Base-by-base conservation (phyloP, 37 sponge, comb jelly and placozoan genomes). In the Ephydatia muelleri region DNA sequence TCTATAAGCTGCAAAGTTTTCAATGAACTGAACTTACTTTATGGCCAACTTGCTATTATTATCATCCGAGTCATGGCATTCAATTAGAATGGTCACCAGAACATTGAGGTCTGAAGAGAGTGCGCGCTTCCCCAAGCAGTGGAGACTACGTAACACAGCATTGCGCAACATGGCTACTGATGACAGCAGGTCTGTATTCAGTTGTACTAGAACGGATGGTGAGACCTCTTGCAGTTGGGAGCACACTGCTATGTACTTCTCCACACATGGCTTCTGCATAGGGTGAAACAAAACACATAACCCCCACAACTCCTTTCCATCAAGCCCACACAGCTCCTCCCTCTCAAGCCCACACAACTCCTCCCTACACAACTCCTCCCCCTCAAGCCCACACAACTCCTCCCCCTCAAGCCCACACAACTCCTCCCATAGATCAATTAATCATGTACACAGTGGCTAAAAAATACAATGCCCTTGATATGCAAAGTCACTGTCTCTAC, bases 41-140 rank as follows among this genome's bases (percentile, higher is more conserved):
- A 34, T 38, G 16, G 93, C 93, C 26, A 85, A 39, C 0, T 30
- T 72, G 28, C 82, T 88, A 49, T 88, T 92, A 0, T 36, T 70
- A 12, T 81, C 78, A 29, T 84, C 83, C 31, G 69, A 11, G 47
- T 93, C 88, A 48, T 93, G 79, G 5, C 71, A 64, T 2, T 75
- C 72, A 3, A 89, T 73, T 47, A 86, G 67, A 0, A 92, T 40
- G 2, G 86, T 76, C 68, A 85, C 85, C 68, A 84, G 30, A 0
- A 92, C 82, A 48, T 32, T 48, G 34, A 79, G 79, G 39, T 38
- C 70, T 1, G 75, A 27, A 49, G 80, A 80, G 0, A 68, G 57
- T 11, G 57, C 57, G 16, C 57, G 57, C 16, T 57, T 57, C 57
- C 57, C 57, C 57, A 57, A 16, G 16, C 57, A 57, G 57, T 57